A percentile compares a stretch with the other conserved stretches of the same genome.
Evolutionary conservation across 2,888 invertebrate species (phyloP).

Genomic region (Gymnosoma rotundatum): DNA sequence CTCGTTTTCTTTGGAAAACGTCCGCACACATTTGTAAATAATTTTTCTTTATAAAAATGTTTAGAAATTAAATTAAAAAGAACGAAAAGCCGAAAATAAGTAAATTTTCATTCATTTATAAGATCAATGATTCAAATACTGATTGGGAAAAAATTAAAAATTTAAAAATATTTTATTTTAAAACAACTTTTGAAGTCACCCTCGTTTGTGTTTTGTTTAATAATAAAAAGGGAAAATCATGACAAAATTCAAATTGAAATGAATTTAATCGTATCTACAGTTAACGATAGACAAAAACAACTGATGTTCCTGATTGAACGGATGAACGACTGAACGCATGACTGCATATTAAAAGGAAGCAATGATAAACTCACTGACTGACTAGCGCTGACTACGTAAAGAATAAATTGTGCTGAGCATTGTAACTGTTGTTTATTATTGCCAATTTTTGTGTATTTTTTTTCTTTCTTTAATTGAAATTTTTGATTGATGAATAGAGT

Average conservation of each 20-base stretch:
- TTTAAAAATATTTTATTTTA: too few species aligned
- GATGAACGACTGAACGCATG: slow-evolving; percentile 76
- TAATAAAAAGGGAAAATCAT: slow-evolving; percentile 16
- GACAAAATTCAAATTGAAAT: slow-evolving; percentile 58
- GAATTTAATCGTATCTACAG: slow-evolving; percentile 47
- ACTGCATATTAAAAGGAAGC: slow-evolving; percentile 24
- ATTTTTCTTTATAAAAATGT: too few species aligned
- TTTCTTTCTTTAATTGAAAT: too few species aligned
- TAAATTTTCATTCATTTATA: too few species aligned
- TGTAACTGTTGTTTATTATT: not conserved
- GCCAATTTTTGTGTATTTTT: too few species aligned
- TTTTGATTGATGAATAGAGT: not conserved
- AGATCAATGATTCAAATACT: too few species aligned
- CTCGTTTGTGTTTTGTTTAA: not conserved
- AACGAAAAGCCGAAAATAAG: too few species aligned
- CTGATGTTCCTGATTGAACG: slow-evolving; percentile 70
- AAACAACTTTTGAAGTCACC: not conserved
- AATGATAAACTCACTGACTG: slow-evolving; percentile 7
- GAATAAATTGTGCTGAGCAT: slow-evolving; percentile 16
- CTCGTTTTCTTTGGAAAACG: too few species aligned
- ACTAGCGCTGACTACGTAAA: not conserved
- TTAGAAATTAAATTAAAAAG: too few species aligned
- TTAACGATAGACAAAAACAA: slow-evolving; percentile 20
- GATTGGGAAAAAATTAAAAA: too few species aligned
- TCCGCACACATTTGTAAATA: too few species aligned